Base-by-base conservation (phyloP, 2,888 invertebrate species). In the Lasioglossum marginatum region DNA sequence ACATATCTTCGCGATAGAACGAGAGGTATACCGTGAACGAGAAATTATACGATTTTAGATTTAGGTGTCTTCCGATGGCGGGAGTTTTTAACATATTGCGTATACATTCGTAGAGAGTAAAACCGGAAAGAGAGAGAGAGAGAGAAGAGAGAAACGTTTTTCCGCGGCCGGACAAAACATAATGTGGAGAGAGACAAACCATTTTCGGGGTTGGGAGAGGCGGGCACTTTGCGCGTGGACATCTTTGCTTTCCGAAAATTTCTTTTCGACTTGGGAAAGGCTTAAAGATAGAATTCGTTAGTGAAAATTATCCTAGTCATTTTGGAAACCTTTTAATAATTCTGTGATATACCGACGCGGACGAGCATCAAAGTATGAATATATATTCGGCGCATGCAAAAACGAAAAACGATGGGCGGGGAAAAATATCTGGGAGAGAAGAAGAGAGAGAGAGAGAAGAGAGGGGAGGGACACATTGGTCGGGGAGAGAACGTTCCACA, bases 241-340 rank as follows among this genome's bases (percentile, higher is more conserved):
- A 75, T 71, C 75, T 83, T 87, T 87, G 83, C 81, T 87, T 87
- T 87, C 63, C 83, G 60, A 83, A 83, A 87, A 87, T 86, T 87
- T 83, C 72, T 77, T 83, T 87, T 84, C 79, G 80, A 82, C 79
- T 80, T 75, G 79, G 73, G 77, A 76, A 57, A 82, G 79, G 79
- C 81, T 83, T 78, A 34, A 88, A 60, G 79, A 73, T 80, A 79
- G 77, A 77, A 90, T 87, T 89, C 88, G 89, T 91, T 93, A 92
- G 92, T 92, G 93, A 94, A 94, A 94, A 93, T 94, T 89, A 92
- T 93, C 93, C 95, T 95, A 95, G 95, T 95, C 95, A 95, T 94
- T 94, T 94, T 94, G 92, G 93, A 92, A 93, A 93, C 91, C 91
- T 92, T 86, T 94, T 93, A 68, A 93, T 93, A 92, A 94, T 94